Base-by-base conservation (phyloP, 2,113 vertebrate genomes). In the Egretta garzetta region DNA sequence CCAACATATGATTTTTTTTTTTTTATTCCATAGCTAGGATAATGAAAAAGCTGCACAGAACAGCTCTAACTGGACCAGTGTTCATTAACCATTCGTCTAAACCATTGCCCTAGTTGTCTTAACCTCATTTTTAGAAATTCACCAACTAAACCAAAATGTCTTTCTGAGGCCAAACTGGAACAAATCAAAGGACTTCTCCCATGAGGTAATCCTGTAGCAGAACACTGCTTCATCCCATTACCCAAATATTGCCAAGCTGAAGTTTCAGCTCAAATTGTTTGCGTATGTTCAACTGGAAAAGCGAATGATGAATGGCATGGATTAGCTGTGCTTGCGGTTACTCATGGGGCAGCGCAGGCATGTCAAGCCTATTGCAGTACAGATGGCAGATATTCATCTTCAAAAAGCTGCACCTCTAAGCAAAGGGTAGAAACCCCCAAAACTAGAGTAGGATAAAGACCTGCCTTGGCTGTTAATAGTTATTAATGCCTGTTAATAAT, bases 241-340 rank as follows among this genome's bases (percentile, higher is more conserved):
- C 67, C 76, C 82, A 85, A 93, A 88, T 67, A 88, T 50, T 74
- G 59, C 88, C 88, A 95, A 89, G 83, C 66, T 91, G 91, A 95
- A 91, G 59, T 93, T 96, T 91, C 87, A 82, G 62, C n/a, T 93
- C 67, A 76, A 91, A 96, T 94, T 93, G 26, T 86, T 96, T 93
- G 75, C 14, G 32, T 73, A 87, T 93, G 93, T 95, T 94, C 58
- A 70, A 80, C 30, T 93, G 86, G 80, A 94, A 94, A 94, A 84
- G 52, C 1, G 0, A 30, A 50, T 12, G 45, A 88, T 45, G 56
- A 94, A 92, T 14, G 4, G 70, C 43, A 35, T 0, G 21, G 74
- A 89, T 95, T 95, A 88, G 32, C 77, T 85, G 94, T 94, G 58
- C 94, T 93, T 82, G 70, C n/a, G 91, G 41, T 39, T 85, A 67